phyloP scores from a whole-genome alignment of 2,797 vertebrate genomes.

The Urosaurus nigricauda region DNA sequence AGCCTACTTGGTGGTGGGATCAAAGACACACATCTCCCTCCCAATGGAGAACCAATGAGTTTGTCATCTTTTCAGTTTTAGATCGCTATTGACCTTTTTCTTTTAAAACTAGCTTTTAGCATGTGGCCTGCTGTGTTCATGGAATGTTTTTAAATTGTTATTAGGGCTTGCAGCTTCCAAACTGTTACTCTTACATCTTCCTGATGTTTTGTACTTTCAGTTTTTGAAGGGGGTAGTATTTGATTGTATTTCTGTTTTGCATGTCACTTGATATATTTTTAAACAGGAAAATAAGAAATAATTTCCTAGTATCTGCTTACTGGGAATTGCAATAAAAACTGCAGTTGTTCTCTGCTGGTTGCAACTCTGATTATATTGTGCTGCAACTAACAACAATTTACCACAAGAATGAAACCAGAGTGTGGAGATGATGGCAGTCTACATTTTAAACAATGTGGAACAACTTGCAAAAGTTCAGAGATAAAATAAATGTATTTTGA shows the following conservation, averaged over 20 bases:
- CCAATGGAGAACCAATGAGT: background rate
- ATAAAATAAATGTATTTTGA: background rate
- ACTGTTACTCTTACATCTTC: background rate
- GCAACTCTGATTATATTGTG: background rate
- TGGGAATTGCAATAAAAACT: background rate
- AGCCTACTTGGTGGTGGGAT: background rate
- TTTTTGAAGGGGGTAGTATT: background rate
- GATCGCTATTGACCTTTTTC: background rate
- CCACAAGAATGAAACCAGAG: background rate
- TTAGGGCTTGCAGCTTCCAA: background rate
- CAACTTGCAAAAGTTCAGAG: background rate
- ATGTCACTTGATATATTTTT: background rate
- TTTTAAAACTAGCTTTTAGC: background rate
- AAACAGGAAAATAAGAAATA: background rate
- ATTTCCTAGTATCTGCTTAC: background rate
- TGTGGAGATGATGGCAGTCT: background rate
- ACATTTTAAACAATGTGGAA: background rate
- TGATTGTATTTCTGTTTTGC: background rate
- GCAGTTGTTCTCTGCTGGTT: background rate
- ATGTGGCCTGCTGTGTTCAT: background rate
- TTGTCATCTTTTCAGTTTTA: background rate
- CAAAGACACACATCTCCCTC: background rate
- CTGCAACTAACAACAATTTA: background rate
- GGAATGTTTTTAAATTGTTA: background rate
- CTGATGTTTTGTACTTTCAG: constrained; percentile 1